Conservation (phyloP, 2,888 invertebrate species). For the Schrankia costaestrigalis region DNA sequence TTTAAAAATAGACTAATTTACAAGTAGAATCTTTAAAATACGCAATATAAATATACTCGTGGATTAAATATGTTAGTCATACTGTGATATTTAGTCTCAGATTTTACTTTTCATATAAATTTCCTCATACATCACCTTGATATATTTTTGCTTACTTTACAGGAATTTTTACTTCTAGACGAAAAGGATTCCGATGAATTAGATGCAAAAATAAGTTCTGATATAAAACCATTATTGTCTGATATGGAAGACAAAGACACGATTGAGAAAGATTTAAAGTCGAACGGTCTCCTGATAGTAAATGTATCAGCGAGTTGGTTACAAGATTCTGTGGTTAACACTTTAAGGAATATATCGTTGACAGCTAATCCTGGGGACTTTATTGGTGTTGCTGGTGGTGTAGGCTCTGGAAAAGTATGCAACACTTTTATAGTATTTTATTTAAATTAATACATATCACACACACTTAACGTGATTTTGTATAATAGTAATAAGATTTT, state of each 20-base stretch:
- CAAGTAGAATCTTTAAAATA: too few relatives aligned
- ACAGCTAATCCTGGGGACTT: conserved; percentile 78
- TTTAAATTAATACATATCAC: too few relatives aligned
- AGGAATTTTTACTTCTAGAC: conserved; percentile 69
- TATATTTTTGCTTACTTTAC: conserved; percentile 12
- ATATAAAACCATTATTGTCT: conserved; percentile 12
- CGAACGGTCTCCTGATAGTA: conserved; percentile 50
- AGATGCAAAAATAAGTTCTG: conserved; percentile 10
- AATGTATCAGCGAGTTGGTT: conserved; percentile 69
- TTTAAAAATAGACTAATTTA: too few relatives aligned
- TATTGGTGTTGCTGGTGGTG: conserved; percentile 86
- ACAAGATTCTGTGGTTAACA: conserved; percentile 68
- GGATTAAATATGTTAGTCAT: too few relatives aligned
- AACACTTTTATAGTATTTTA: neutral
- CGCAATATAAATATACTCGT: too few relatives aligned
- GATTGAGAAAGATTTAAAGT: conserved; percentile 14
- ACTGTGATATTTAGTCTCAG: too few relatives aligned
- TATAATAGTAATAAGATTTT: too few relatives aligned
- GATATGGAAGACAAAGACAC: conserved; percentile 13
- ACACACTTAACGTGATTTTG: too few relatives aligned
- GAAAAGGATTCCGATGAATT: conserved; percentile 50
- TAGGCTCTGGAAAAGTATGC: conserved; percentile 86
- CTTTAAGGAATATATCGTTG: conserved; percentile 74
- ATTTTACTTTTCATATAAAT: too few relatives aligned
- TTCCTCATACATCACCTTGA: too few relatives aligned